These are phyloP conservation scores for Habrosyne pyritoides DNA, from an alignment of 2,888 invertebrate genomes.

Conservation along the genomic window DNA sequence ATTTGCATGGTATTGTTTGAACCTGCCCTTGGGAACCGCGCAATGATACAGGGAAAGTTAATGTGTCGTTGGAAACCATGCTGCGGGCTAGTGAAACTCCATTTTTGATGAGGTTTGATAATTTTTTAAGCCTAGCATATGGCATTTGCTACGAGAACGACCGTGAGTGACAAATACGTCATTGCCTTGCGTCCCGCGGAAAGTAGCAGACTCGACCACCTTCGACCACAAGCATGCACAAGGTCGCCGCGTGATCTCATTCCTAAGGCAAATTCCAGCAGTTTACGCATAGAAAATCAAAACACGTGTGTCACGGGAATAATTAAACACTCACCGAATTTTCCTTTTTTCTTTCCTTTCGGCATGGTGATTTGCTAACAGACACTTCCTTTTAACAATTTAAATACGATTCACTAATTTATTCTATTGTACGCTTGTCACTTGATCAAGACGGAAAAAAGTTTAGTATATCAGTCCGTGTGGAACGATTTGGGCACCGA, in stretches of 20 bases:
- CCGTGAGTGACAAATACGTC: slow-evolving; percentile 62
- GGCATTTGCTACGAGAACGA: slow-evolving; percentile 39
- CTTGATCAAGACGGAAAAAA: slow-evolving; percentile 91
- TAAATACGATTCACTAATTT: slow-evolving; percentile 82
- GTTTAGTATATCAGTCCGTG: slow-evolving; percentile 88
- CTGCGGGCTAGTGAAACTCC: slow-evolving; percentile 17
- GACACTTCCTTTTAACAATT: slow-evolving; percentile 74
- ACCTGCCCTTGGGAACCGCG: slow-evolving; percentile 23
- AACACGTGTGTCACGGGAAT: slow-evolving; percentile 14
- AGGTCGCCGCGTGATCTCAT: slow-evolving; percentile 80
- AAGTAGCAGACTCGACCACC: slow-evolving; percentile 37
- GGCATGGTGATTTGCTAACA: slow-evolving; percentile 84
- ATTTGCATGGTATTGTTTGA: slow-evolving; percentile 16
- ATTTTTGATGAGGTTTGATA: background rate
- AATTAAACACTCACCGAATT: slow-evolving; percentile 84
- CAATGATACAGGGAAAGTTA: slow-evolving; percentile 49
- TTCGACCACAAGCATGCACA: slow-evolving; percentile 49
- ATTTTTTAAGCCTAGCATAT: slow-evolving; percentile 45
- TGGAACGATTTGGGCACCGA: slow-evolving; percentile 87
- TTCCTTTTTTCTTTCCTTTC: slow-evolving; percentile 90
- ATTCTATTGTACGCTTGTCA: slow-evolving; percentile 71
- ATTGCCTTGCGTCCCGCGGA: slow-evolving; percentile 54
- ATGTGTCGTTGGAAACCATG: slow-evolving; percentile 14
- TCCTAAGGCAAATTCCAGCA: slow-evolving; percentile 56
- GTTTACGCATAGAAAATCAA: slow-evolving; percentile 27